Conservation (phyloP, 64 coral and sea anemone species). For the Cladopsammia gracilis region DNA sequence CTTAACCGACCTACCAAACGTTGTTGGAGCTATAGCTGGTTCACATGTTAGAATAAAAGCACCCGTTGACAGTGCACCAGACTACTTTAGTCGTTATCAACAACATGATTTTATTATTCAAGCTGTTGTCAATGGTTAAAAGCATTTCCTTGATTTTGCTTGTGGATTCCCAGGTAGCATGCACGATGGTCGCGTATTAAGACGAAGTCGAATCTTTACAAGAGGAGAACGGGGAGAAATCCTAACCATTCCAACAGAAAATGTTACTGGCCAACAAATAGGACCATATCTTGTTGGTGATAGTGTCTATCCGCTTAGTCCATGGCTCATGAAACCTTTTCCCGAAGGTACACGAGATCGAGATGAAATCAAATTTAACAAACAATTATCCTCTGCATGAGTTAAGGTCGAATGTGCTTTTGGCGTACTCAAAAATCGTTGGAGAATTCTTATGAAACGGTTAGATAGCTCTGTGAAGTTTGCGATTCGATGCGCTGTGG, state of each 20-base stretch:
- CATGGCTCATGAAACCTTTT: too few species aligned
- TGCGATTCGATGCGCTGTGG: neutral
- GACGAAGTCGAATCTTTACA: conserved; percentile 43
- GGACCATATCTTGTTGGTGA: conserved; percentile 50
- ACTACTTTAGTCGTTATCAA: too few species aligned
- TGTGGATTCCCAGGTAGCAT: conserved; percentile 44
- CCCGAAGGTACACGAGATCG: conserved; percentile 48
- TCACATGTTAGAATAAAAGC: conserved; percentile 32
- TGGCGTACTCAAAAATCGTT: neutral
- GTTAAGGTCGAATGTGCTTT: conserved; percentile 14
- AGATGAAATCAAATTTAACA: conserved; percentile 42
- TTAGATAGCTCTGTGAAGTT: neutral
- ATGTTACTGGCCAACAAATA: conserved; percentile 9
- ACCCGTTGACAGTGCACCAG: too few species aligned
- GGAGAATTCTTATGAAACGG: conserved; percentile 4
- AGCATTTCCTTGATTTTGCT: conserved; percentile 49
- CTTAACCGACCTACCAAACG: too few species aligned
- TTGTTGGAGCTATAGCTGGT: neutral
- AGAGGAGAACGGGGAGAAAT: conserved; percentile 24
- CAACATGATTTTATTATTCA: too few species aligned
- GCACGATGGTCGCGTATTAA: conserved; percentile 33
- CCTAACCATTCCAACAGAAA: conserved; percentile 18
- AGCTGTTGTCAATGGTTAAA: too few species aligned
- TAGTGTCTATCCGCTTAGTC: too few species aligned
- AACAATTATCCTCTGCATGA: conserved; percentile 20